Percentiles rank a stretch among this genome's conserved stretches.
phyloP scores from a whole-genome alignment of 2,113 vertebrate species.

The Synodontis membranacea region DNA sequence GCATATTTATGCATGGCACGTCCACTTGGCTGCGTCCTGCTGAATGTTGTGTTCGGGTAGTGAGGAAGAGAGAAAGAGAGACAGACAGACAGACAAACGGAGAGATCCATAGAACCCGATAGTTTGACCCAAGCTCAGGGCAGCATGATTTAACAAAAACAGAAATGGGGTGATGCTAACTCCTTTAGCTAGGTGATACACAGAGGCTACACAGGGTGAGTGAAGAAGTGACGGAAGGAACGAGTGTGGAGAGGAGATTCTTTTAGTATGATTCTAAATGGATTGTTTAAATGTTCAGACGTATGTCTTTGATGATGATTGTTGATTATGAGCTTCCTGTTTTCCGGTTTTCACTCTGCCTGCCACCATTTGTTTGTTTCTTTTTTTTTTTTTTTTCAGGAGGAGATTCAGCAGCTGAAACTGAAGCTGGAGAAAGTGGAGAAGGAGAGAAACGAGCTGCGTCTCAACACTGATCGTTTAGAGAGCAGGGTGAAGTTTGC shows the following conservation, averaged over 20 bases:
- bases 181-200: slow-evolving; percentile 26
- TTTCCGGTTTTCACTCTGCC: not conserved
- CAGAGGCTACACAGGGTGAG: not conserved
- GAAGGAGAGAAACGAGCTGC: slow-evolving; percentile 91
- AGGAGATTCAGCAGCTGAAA: slow-evolving; percentile 92
- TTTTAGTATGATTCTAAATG: not conserved
- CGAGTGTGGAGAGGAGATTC: not conserved
- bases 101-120: no score
- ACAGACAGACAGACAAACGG: not conserved
- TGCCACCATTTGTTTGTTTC: not conserved
- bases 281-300: not conserved
- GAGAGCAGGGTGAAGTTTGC: slow-evolving; percentile 82
- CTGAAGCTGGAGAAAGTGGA: slow-evolving; percentile 90
- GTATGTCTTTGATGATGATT: no score
- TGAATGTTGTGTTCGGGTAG: slow-evolving; percentile 37
- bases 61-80: slow-evolving; percentile 21
- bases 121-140: slow-evolving; percentile 35
- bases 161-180: slow-evolving; percentile 17
- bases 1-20: not conserved
- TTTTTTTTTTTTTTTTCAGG: slow-evolving; percentile 69
- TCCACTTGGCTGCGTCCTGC: slow-evolving; percentile 8
- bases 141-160: slow-evolving; percentile 38
- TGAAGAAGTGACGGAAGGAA: not conserved
- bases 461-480: slow-evolving; percentile 89
- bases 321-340: not conserved